Evolutionary conservation across 2,797 vertebrate species (phyloP), one percentile per base, ranked within the genome.

Genomic region (Aulostomus chinensis): DNA sequence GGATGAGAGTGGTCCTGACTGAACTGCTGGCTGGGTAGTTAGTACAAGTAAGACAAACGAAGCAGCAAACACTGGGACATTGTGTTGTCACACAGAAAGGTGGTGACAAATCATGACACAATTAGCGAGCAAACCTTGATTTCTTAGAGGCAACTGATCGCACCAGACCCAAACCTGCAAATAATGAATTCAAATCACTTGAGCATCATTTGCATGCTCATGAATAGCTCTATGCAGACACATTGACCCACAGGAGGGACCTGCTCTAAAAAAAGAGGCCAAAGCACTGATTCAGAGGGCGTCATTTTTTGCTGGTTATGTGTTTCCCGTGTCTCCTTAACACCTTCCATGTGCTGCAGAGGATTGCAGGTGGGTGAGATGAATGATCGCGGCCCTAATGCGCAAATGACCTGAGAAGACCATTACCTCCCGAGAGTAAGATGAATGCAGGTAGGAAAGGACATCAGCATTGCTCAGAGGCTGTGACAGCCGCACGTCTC

Each of bases 381-480:
- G 77, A 87, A 82, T 69, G 88, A 86, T 83, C 35, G 47, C 38
- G 70, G 79, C 49, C 72, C 68, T 81, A 79, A 84, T 70, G 82
- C 33, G 66, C 75, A 88, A 88, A 88, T 83, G 86, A 87, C 86
- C 86, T 78, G 80, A 76, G 83, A 78, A 85, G 68, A 84, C 81
- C 81, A 87, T 90, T 88, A 88, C 76, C 82, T 74, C 74, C 49
- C 9, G 58, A 68, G 80, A 86, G 82, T 63, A 84, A 89, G 85
- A 88, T 84, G 80, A 83, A 89, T 86, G 80, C 83, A 80, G 85
- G 79, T 83, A 60, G 78, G 81, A 68, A 64, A 60, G 78, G 76
- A 80, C 86, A 86, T 90, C 78, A 85, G 82, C 83, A 79, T 73
- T 81, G 86, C 85, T 87, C 85, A 85, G 81, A 58, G 76, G 58